Conservation (phyloP, 2,888 invertebrate species). For the Acleris cristana region DNA sequence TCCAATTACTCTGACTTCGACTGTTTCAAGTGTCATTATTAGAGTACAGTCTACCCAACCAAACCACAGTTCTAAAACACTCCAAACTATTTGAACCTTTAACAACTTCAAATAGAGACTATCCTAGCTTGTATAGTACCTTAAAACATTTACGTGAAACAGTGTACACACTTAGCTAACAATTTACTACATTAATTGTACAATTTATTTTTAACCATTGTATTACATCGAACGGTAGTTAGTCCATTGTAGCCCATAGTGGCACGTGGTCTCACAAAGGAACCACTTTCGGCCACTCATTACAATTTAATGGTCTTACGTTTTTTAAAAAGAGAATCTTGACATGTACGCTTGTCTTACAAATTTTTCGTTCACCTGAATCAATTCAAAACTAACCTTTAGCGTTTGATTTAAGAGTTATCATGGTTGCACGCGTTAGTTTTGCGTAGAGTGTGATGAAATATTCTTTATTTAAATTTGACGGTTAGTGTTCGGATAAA, state of each 20-base stretch:
- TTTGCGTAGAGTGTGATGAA: slow-evolving; percentile 58
- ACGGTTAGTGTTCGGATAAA: slow-evolving; percentile 77
- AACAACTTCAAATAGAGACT: slow-evolving; percentile 4
- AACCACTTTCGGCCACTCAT: slow-evolving; percentile 79
- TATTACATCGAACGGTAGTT: slow-evolving; percentile 78
- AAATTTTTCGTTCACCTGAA: slow-evolving; percentile 33
- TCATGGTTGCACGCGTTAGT: slow-evolving; percentile 35
- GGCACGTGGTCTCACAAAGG: slow-evolving; percentile 79
- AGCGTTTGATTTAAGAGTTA: slow-evolving; percentile 37
- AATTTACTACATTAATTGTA: slow-evolving; percentile 75
- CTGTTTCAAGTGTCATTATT: slow-evolving; percentile 73
- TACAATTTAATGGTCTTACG: slow-evolving; percentile 79
- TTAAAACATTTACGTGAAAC: slow-evolving; percentile 33
- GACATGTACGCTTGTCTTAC: slow-evolving; percentile 64
- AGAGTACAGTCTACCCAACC: slow-evolving; percentile 17
- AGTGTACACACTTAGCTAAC: slow-evolving; percentile 50
- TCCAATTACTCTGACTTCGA: slow-evolving; percentile 62
- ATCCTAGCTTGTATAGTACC: slow-evolving; percentile 1
- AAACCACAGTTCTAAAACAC: slow-evolving; percentile 15
- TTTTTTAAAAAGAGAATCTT: slow-evolving; percentile 66
- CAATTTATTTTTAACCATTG: slow-evolving; percentile 79
- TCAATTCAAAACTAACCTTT: slow-evolving; percentile 45
- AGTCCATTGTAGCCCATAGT: slow-evolving; percentile 67
- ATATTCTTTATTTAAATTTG: slow-evolving; percentile 75
- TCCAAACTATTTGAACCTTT: slow-evolving; percentile 8